Base-by-base conservation (phyloP, 1,140 invertebrate genomes). In the Reticulitermes speratus region DNA sequence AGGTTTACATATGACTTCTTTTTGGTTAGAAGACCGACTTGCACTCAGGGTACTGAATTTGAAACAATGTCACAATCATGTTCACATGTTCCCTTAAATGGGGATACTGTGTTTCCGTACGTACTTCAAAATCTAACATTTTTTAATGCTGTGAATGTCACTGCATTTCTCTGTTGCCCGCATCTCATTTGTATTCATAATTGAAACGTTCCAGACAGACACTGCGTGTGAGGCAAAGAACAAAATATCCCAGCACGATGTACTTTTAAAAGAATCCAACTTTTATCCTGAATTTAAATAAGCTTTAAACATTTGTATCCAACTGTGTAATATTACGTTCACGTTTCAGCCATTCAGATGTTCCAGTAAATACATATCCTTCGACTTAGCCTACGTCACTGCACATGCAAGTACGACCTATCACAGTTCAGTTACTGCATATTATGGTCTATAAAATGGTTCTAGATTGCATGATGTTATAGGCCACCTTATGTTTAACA, bases 331-430 rank as follows among this genome's bases (percentile, higher is more conserved):
- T 30, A 75, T 75, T 75, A 75, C 65, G 1, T 75, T 75, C 65
- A 75, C 65, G 65, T 75, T 75, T 75, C 65, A 75, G n/a, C 65
- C 65, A 75, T 75, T 75, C n/a, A 75, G 65, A 75, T 75, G 65
- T 30, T 30, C 65, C 14, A 30, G 25, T 30, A 75, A 30, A 75
- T 75, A 75, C n/a, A 75, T 25, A 75, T 75, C 65, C 25, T 30
- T 3, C n/a, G 65, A 30, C 65, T 75, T 75, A 75, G 25, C 19
- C 45, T 48, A 48, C 19, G 65, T 12, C 65, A 75, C n/a, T 30
- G 1, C 65, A 8, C n/a, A 75, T 75, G 65, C 23, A 69, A n/a
- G 23, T 69, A 75, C 65, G 65, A n/a, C n/a, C 25, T 30, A 75
- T 30, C 7, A 6, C n/a, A 75, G 65, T 75, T 75, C 65, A 75